Conservation (phyloP, 2,888 invertebrate species). For the Xestoiulus laeticollis region DNA sequence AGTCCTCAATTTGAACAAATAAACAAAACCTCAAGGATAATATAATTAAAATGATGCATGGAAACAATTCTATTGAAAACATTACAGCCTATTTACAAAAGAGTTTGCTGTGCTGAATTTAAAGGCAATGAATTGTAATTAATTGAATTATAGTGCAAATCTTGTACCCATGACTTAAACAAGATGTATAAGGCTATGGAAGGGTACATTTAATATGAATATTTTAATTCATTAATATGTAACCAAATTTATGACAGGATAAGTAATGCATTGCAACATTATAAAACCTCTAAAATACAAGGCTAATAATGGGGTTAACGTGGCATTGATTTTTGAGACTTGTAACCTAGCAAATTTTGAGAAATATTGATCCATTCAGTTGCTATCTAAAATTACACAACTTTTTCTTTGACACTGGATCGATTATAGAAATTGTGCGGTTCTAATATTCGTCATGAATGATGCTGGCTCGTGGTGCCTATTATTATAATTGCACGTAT, state of each 20-base stretch:
- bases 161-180: no score
- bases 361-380: slow-evolving; percentile 17
- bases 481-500: slow-evolving; percentile 33
- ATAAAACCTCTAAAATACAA: neutral
- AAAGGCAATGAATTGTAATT: no score
- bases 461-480: slow-evolving; percentile 15
- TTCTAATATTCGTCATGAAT: slow-evolving; percentile 1
- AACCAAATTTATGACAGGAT: neutral
- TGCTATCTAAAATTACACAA: neutral
- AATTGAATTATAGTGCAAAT: no score
- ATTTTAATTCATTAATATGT: neutral
- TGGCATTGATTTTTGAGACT: neutral
- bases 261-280: neutral
- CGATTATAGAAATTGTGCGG: slow-evolving; percentile 11
- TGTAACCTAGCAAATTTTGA: neutral
- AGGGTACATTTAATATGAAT: neutral
- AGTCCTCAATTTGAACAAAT: no score
- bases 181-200: no score
- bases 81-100: no score
- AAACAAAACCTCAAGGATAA: no score
- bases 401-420: slow-evolving; percentile 2
- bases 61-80: no score
- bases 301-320: neutral
- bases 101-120: no score
- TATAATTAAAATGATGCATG: no score